Conservation (phyloP, 2,888 invertebrate genomes). For the Callinectes sapidus region DNA sequence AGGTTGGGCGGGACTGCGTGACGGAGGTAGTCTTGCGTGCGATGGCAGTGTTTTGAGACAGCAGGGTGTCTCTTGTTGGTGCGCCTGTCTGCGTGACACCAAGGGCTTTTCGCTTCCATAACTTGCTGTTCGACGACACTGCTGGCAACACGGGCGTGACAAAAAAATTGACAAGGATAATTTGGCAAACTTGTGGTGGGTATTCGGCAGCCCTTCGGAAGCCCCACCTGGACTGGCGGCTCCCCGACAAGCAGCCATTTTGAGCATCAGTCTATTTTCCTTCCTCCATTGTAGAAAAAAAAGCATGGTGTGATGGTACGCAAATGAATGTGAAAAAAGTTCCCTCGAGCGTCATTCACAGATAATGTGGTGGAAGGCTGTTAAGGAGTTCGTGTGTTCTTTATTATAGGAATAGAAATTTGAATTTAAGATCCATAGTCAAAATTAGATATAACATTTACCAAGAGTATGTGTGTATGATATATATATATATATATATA, state of each 20-base stretch:
- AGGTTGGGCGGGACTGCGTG: not conserved
- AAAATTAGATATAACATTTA: not conserved
- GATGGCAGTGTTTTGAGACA: not conserved
- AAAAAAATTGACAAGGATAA: not conserved
- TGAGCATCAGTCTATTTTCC: not conserved
- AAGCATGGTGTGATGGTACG: not conserved
- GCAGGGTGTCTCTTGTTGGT: not conserved
- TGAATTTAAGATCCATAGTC: not conserved
- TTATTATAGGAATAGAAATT: not conserved
- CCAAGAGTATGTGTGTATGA: not conserved
- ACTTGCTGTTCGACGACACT: not conserved
- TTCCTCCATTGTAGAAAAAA: not conserved
- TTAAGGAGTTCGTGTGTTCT: not conserved
- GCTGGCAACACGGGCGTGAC: not conserved
- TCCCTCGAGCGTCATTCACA: not conserved
- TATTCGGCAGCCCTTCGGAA: not conserved
- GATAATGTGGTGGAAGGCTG: not conserved
- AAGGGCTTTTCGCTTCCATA: not conserved
- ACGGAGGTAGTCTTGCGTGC: not conserved
- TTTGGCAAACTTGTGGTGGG: not conserved
- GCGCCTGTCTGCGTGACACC: not conserved
- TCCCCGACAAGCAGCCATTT: constrained; percentile 26
- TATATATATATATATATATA: constrained; percentile 41
- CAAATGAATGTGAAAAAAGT: not conserved
- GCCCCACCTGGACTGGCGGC: not conserved